These are phyloP conservation scores for Drosophila mulleri DNA, from an alignment of 2,888 invertebrate species.

Conservation along the genomic window DNA sequence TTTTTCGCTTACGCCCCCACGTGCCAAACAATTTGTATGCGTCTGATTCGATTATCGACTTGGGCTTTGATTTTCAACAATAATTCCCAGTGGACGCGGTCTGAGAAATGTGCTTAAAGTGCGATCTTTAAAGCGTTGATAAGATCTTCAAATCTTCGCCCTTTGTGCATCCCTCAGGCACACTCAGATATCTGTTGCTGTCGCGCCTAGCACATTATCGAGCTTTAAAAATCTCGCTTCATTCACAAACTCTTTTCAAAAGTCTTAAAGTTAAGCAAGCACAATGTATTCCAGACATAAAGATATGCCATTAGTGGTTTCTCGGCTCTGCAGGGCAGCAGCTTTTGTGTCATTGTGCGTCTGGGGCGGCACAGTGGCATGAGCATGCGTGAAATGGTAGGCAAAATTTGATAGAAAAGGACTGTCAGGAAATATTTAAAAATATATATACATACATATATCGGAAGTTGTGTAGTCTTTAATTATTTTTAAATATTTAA, in stretches of 20 bases:
- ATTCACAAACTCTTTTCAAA: slow-evolving; percentile 27
- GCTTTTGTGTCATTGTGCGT: slow-evolving; percentile 39
- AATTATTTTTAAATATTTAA: too few relatives aligned
- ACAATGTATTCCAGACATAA: slow-evolving; percentile 60
- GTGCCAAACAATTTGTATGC: slow-evolving; percentile 59
- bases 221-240: slow-evolving; percentile 29
- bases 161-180: neutral
- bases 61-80: slow-evolving; percentile 45
- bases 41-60: slow-evolving; percentile 57
- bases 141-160: slow-evolving; percentile 13
- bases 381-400: neutral
- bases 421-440: too few relatives aligned
- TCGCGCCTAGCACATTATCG: slow-evolving; percentile 28
- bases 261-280: slow-evolving; percentile 66
- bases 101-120: slow-evolving; percentile 34
- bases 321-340: slow-evolving; percentile 35
- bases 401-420: too few relatives aligned
- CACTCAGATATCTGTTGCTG: slow-evolving; percentile 20
- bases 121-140: slow-evolving; percentile 39
- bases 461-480: too few relatives aligned
- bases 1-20: slow-evolving; percentile 25
- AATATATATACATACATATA: too few relatives aligned
- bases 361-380: slow-evolving; percentile 34
- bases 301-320: slow-evolving; percentile 56
- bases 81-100: slow-evolving; percentile 24